Conservation (phyloP, 2,888 invertebrate species). For the Hirudinaria manillensis region DNA sequence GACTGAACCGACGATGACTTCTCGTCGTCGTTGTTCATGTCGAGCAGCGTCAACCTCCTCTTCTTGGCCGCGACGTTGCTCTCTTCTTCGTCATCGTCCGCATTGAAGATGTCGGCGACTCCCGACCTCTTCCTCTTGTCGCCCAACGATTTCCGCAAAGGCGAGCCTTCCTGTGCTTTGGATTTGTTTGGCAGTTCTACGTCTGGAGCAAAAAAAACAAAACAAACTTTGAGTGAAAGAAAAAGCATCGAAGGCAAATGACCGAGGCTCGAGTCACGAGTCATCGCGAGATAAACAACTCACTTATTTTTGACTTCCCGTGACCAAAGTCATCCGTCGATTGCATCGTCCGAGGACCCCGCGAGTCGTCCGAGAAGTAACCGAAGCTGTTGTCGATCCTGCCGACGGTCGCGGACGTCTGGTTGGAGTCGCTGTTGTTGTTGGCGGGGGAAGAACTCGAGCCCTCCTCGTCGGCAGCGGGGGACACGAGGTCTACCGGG, state of each 20-base stretch:
- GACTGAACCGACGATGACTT: neutral
- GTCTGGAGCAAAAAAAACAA: too few species aligned
- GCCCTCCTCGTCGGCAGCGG: neutral
- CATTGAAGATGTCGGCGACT: slow-evolving; percentile 77
- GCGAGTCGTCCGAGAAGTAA: neutral
- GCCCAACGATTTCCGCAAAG: neutral
- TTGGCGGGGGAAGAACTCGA: neutral
- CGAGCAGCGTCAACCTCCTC: slow-evolving; percentile 62
- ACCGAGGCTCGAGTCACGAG: too few species aligned
- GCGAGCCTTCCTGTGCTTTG: neutral
- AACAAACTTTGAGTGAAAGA: too few species aligned
- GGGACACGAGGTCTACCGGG: neutral
- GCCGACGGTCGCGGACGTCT: neutral
- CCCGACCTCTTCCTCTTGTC: slow-evolving; percentile 66
- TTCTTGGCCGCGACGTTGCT: slow-evolving; percentile 59
- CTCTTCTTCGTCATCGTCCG: slow-evolving; percentile 65
- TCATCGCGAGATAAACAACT: too few species aligned
- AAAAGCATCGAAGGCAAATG: too few species aligned
- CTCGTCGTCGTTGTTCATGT: slow-evolving; percentile 38
- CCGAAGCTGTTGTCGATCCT: neutral
- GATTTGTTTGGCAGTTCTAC: too few species aligned
- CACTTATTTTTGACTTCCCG: too few species aligned
- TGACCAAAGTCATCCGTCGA: too few species aligned
- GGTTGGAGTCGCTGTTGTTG: slow-evolving; percentile 7
- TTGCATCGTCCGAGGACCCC: neutral